Conservation (phyloP, 2,113 vertebrate species). For the Murina feae region DNA sequence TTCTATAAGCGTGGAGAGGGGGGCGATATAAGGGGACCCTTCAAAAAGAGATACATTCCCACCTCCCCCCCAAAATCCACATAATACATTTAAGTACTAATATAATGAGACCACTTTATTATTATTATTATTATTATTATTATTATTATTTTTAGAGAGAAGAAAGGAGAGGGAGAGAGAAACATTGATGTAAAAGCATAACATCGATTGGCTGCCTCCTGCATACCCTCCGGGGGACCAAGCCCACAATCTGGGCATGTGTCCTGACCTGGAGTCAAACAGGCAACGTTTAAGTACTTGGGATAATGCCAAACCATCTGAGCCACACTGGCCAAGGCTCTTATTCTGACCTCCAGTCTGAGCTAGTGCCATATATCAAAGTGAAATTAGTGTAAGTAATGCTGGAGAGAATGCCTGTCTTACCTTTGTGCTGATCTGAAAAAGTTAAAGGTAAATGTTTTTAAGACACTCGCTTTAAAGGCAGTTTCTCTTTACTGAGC, state of each 20-base stretch:
- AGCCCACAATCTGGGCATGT: not conserved
- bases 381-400: not conserved
- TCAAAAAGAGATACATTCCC: conserved; percentile 45
- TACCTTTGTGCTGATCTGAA: not conserved
- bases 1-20: conserved; percentile 37
- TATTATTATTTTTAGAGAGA: not conserved
- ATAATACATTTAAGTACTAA: not conserved
- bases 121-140: no score
- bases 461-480: not conserved
- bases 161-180: not conserved
- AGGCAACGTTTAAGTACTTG: no score
- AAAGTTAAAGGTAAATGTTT: not conserved
- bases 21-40: not conserved
- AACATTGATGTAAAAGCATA: not conserved
- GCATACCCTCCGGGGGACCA: not conserved
- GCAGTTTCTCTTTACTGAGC: not conserved
- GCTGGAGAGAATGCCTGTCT: not conserved
- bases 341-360: not conserved
- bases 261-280: no score
- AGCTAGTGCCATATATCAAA: not conserved
- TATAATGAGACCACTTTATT: not conserved
- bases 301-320: not conserved
- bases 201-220: not conserved
- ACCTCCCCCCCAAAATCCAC: no score
- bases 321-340: not conserved